A percentile compares a stretch with the other conserved stretches of the same genome.
Evolutionary conservation across 2,888 invertebrate species (phyloP).

Genomic region (Pharmacophagus antenor): DNA sequence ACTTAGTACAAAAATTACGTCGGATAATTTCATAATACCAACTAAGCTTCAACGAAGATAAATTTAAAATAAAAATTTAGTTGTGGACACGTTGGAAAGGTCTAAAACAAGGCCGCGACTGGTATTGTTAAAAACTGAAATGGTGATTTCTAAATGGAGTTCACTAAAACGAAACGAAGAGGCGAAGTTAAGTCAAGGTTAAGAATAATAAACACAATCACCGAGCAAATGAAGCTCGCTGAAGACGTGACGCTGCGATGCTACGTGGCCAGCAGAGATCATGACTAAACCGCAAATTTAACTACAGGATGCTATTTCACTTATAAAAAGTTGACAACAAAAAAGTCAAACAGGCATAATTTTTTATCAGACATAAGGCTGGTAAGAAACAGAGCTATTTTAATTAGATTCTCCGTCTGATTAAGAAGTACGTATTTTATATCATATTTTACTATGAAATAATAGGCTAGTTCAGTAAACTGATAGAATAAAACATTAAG

Average conservation of each 20-base stretch:
- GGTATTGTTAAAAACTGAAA: background rate
- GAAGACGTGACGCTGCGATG: slow-evolving; percentile 54
- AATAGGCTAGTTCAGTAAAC: background rate
- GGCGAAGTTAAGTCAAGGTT: slow-evolving; percentile 46
- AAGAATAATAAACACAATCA: slow-evolving; percentile 52
- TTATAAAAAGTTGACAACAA: slow-evolving; percentile 31
- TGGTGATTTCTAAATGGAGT: slow-evolving; percentile 21
- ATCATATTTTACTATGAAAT: too few relatives aligned
- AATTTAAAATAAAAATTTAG: background rate
- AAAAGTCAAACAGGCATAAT: background rate
- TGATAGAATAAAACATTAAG: background rate
- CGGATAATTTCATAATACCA: too few relatives aligned
- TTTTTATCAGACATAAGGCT: background rate
- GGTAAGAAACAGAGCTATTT: background rate
- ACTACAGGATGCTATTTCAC: slow-evolving; percentile 22
- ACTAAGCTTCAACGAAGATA: background rate
- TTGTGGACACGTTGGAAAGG: background rate
- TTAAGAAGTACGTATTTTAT: too few relatives aligned
- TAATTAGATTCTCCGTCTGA: too few relatives aligned
- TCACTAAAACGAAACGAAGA: slow-evolving; percentile 31
- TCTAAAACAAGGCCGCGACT: background rate
- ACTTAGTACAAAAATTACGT: too few relatives aligned
- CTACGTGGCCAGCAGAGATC: slow-evolving; percentile 42
- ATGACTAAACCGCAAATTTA: slow-evolving; percentile 43
- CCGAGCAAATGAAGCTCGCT: slow-evolving; percentile 42